Evolutionary conservation across 2,888 invertebrate species (phyloP), one percentile per base, ranked within the genome.

Genomic region (Andrena flavipes): DNA sequence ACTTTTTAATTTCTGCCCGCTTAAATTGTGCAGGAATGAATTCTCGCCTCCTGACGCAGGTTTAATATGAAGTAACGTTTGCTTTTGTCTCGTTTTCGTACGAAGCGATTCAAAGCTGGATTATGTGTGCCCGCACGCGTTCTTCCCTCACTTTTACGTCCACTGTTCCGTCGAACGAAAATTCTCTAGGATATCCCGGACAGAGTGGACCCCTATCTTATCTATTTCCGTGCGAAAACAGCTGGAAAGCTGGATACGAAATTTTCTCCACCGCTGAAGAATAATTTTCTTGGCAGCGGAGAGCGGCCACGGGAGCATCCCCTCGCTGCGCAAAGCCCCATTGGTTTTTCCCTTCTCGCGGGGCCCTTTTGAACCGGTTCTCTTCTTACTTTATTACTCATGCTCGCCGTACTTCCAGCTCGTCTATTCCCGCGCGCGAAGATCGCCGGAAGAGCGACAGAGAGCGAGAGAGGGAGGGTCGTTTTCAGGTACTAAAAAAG

Each of bases 401-500:
- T 82, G 83, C 83, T 76, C 82, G 60, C 56, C 73, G 79, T 79
- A 76, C 78, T 51, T 62, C 54, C 33, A 51, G 23, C 70, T 54
- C 70, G 72, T 64, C 48, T 74, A 74, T 62, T 56, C 65, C 77
- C 71, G 82, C 67, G 74, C 60, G 48, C 81, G 54, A 59, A 29
- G 72, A 70, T 68, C 30, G 54, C 73, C 67, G 49, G 49, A 60
- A 33, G 35, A 70, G 33, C 16, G 63, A 63, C 20, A 23, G 13
- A 63, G 30, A 67, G 4, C 59, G 72, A 76, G 56, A 63, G 63
- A 60, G 64, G 60, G 33, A 68, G 67, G 72, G 70, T 79, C 79
- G 56, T 82, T 83, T 82, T 77, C 77, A 74, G 62, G 73, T 83
- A 71, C 82, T 82, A 82, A 83, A 83, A 83, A 83, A 83, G 72